A percentile compares a stretch with the other conserved stretches of the same genome.
phyloP scores from a whole-genome alignment of 2,113 vertebrate genomes.

The Stomatorhinus ivindoensis region DNA sequence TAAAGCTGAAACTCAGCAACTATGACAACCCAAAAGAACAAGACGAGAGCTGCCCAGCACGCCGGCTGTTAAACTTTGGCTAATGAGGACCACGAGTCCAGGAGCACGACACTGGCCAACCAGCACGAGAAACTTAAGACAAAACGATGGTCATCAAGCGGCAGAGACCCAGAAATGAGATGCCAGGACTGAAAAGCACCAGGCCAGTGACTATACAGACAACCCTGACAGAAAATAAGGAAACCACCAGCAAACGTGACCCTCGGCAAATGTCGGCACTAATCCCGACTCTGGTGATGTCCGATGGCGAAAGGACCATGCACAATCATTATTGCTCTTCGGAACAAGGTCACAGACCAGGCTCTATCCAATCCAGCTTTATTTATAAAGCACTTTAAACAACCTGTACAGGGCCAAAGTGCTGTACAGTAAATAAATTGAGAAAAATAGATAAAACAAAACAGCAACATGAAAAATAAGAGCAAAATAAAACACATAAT shows the following conservation, averaged over 20 bases:
- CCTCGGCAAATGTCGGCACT: too few relatives aligned
- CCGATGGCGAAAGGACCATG: background rate
- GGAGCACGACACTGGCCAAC: background rate
- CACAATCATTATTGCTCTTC: background rate
- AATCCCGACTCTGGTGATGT: too few relatives aligned
- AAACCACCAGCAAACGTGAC: background rate
- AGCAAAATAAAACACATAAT: too few relatives aligned
- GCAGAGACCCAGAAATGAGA: too few relatives aligned
- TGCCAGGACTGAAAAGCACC: background rate
- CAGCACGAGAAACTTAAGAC: background rate
- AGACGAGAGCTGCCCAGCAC: background rate
- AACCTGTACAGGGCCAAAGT: too few relatives aligned
- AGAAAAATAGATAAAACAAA: too few relatives aligned
- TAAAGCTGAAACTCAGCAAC: background rate
- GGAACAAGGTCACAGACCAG: background rate
- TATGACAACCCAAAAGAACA: background rate
- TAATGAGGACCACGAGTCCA: background rate
- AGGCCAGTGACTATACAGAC: background rate
- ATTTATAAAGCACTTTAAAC: too few relatives aligned
- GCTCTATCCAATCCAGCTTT: background rate
- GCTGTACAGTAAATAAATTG: too few relatives aligned
- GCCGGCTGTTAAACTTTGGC: background rate
- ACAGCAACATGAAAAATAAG: too few relatives aligned
- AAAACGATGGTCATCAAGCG: background rate
- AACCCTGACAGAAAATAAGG: background rate